phyloP scores from a whole-genome alignment of 1,140 invertebrate species.

The Tetramorium parvispinum region DNA sequence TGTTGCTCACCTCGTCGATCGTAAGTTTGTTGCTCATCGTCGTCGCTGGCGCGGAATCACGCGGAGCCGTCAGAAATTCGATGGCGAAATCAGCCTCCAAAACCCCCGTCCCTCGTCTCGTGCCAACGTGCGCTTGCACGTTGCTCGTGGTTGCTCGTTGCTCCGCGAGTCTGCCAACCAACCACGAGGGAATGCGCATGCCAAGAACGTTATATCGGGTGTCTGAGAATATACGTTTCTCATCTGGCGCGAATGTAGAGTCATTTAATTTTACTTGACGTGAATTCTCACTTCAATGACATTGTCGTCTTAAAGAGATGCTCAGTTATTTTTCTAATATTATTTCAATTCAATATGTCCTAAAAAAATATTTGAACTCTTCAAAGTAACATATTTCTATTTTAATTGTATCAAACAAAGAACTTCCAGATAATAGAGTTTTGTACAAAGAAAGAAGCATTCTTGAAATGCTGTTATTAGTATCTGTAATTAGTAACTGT shows the following conservation, averaged over 20 bases:
- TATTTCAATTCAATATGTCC: too few species aligned
- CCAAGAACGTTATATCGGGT: background rate
- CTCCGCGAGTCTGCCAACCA: background rate
- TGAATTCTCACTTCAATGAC: background rate
- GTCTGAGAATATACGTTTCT: background rate
- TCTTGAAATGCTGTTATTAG: too few species aligned
- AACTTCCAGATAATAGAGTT: too few species aligned
- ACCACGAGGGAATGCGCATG: conserved; percentile 20
- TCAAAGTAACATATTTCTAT: too few species aligned
- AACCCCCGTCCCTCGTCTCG: background rate
- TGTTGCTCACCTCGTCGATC: conserved; percentile 22
- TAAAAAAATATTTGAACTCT: too few species aligned
- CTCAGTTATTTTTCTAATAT: too few species aligned
- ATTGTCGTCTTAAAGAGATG: background rate
- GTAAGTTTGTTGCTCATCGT: conserved; percentile 23
- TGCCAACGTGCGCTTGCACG: background rate
- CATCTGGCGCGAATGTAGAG: background rate
- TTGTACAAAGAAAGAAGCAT: too few species aligned
- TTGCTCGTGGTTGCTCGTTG: too few species aligned
- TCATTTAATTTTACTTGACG: background rate
- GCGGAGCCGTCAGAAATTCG: background rate
- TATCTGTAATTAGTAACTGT: too few species aligned
- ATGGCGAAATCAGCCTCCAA: background rate
- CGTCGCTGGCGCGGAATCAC: background rate
- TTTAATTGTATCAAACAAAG: too few species aligned